phyloP scores from a whole-genome alignment of 2,888 invertebrate genomes.

The Pyrrhia umbra region DNA sequence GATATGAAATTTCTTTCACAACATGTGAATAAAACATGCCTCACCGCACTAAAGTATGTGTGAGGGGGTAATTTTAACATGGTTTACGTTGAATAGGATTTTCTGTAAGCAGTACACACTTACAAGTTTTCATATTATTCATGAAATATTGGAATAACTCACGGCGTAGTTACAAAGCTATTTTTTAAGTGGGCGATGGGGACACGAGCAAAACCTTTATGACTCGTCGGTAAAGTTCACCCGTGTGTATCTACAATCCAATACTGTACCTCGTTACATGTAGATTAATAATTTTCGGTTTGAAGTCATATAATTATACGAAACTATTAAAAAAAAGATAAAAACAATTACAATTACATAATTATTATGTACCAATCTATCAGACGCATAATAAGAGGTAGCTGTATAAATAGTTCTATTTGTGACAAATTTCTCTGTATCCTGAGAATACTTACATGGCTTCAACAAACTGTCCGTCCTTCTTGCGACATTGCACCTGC shows the following conservation, averaged over 20 bases:
- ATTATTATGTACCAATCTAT: background rate
- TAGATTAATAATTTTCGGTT: too few species aligned
- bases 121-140: slow-evolving; percentile 3
- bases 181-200: too few species aligned
- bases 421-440: too few species aligned
- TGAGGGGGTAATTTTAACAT: slow-evolving; percentile 6
- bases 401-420: too few species aligned
- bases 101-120: slow-evolving; percentile 7
- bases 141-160: background rate
- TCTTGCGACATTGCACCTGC: slow-evolving; percentile 83
- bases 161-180: background rate
- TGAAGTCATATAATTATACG: too few species aligned
- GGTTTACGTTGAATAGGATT: slow-evolving; percentile 6
- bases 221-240: too few species aligned
- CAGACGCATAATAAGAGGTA: too few species aligned
- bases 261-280: too few species aligned
- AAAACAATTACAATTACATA: too few species aligned
- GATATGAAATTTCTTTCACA: slow-evolving; percentile 51
- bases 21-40: slow-evolving; percentile 38
- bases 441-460: slow-evolving; percentile 84
- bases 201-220: too few species aligned
- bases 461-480: slow-evolving; percentile 82
- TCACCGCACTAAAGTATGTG: slow-evolving; percentile 9
- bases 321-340: too few species aligned
- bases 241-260: too few species aligned